These are phyloP conservation scores for Steinernema carpocapsae DNA, from an alignment of 2,888 invertebrate species.

Conservation along the genomic window DNA sequence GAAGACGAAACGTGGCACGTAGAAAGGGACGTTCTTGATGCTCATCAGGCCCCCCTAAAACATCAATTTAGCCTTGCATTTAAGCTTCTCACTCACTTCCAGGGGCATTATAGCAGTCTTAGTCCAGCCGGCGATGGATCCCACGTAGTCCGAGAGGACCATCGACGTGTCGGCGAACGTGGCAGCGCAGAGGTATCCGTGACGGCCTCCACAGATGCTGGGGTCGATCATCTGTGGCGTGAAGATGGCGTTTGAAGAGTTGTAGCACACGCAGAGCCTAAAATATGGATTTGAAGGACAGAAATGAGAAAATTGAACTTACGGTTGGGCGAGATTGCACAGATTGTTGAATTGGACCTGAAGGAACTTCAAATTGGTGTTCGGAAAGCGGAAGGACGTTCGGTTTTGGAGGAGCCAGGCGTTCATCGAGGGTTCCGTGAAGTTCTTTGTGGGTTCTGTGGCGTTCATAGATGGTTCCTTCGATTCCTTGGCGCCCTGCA, in stretches of 20 bases:
- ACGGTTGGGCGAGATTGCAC: constrained; percentile 1
- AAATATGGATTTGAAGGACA: too few species aligned
- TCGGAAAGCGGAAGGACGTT: too few species aligned
- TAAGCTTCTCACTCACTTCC: background rate
- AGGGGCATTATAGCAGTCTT: background rate
- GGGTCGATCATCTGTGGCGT: background rate
- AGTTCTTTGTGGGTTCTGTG: too few species aligned
- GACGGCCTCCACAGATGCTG: background rate
- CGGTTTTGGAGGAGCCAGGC: too few species aligned
- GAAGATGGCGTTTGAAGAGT: background rate
- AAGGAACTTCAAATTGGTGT: too few species aligned
- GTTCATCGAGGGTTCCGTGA: too few species aligned
- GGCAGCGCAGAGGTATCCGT: background rate
- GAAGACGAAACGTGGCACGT: background rate
- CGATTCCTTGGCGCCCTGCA: too few species aligned
- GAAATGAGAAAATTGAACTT: background rate
- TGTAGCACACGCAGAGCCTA: background rate
- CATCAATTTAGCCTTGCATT: background rate
- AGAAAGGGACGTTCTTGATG: background rate
- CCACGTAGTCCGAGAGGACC: constrained; percentile 6
- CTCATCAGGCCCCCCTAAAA: background rate
- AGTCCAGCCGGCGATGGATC: too few species aligned
- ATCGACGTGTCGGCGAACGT: background rate
- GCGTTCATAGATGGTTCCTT: too few species aligned
- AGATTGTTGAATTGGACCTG: background rate